Evolutionary conservation across 1,140 invertebrate genomes (phyloP), one percentile per base, ranked within the genome.

Genomic region (Drosophila nasuta): DNA sequence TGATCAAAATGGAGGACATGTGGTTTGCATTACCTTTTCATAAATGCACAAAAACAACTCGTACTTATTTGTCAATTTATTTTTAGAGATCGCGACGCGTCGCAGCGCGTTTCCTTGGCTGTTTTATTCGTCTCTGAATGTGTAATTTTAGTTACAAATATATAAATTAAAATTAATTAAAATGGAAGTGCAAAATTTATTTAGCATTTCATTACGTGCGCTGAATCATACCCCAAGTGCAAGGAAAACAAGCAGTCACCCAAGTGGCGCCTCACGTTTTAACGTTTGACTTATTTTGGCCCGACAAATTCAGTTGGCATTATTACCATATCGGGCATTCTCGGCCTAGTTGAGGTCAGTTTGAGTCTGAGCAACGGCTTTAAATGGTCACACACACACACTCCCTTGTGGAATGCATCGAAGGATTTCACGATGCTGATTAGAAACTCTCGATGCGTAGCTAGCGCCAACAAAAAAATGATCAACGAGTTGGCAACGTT

Each of bases 111-210:
- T 72, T 66, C 49, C 52, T 66, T 56, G 59, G 46, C 25, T 30
- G 17, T 69, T 76, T 51, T 63, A 64, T 25, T 25, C 20, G 20
- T 3, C 35, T 7, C 7, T 38, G 8, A 10, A 10, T 81, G 79
- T 88, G 77, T 78, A 73, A 81, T 73, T 82, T 83, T 89, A 89
- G 85, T 89, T 81, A 71, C 75, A 79, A 79, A 89, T 89, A 89
- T 89, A 88, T 89, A 89, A 89, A 89, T 89, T 89, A 63, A 76
- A 89, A 81, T 85, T 89, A 89, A 89, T 89, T 89, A 81, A 89
- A 89, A 79, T 89, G 85, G 85, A 89, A 89, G 86, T 85, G 81
- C 35, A 62, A 89, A 89, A 89, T 89, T 89, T 79, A 89, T 89
- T 89, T 75, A 81, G 86, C 86, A 81, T 89, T 89, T 85, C 75